These are phyloP conservation scores for Sarcophilus harrisii DNA, from an alignment of 2,797 vertebrate species.

Conservation along the genomic window DNA sequence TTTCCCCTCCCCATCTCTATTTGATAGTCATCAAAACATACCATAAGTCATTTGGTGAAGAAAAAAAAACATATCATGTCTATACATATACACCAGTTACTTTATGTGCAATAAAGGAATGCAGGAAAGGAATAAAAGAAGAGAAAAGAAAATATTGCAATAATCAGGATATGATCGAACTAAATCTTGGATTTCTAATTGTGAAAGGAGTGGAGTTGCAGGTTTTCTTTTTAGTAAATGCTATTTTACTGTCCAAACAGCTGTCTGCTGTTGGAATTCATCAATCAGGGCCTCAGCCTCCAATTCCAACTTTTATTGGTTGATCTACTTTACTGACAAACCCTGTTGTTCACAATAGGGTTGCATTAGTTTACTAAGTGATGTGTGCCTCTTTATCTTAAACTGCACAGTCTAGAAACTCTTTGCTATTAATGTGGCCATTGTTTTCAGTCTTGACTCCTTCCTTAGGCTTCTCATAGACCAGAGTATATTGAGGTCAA, in stretches of 20 bases:
- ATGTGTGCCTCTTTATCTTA: neutral
- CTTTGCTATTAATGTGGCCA: neutral
- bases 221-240: neutral
- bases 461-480: neutral
- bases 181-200: neutral
- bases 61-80: neutral
- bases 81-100: neutral
- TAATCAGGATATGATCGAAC: neutral
- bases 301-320: neutral
- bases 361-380: neutral
- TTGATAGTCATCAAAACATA: neutral
- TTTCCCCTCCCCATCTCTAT: neutral
- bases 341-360: neutral
- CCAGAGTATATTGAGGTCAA: neutral
- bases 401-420: neutral
- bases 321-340: neutral
- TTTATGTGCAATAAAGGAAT: neutral
- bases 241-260: no score
- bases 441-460: neutral
- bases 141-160: neutral
- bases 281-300: neutral
- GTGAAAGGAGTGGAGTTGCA: neutral
- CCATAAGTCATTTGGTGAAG: neutral
- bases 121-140: neutral
- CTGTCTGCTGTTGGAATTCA: neutral